A percentile compares a stretch with the other conserved stretches of the same genome.
Conservation (phyloP, 2,113 vertebrate genomes). For the Strix aluco region DNA sequence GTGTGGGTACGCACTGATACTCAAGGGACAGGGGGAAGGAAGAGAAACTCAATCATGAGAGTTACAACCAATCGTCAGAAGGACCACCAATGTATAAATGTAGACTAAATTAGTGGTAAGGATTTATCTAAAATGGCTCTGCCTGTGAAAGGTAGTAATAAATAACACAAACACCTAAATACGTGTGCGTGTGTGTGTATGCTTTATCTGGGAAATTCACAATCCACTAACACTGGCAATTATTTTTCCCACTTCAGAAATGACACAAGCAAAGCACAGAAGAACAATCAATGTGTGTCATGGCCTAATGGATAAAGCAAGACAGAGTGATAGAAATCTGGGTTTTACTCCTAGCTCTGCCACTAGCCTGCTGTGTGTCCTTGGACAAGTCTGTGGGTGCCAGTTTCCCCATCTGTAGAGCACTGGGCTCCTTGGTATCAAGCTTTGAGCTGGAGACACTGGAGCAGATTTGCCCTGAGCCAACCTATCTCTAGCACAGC, state of each 20-base stretch:
- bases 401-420: conserved; percentile 12
- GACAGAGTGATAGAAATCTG: not conserved
- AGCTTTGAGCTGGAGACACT: not conserved
- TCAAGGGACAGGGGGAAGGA: not conserved
- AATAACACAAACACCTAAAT: not conserved
- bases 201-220: not conserved
- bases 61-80: not conserved
- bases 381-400: not conserved
- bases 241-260: not conserved
- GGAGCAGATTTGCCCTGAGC: not conserved
- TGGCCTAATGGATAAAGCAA: not conserved
- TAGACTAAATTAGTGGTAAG: not conserved
- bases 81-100: not conserved
- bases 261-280: not conserved
- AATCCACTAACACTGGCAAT: not conserved
- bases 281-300: not conserved
- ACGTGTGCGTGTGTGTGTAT: no score
- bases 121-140: not conserved
- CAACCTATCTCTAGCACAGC: not conserved
- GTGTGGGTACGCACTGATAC: not conserved
- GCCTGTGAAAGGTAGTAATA: not conserved
- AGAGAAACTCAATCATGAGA: not conserved
- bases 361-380: not conserved
- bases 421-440: not conserved
- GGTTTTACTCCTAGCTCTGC: not conserved